A percentile compares a stretch with the other conserved stretches of the same genome.
phyloP scores from a whole-genome alignment of 2,888 invertebrate species.

The Polymixis flavicincta region DNA sequence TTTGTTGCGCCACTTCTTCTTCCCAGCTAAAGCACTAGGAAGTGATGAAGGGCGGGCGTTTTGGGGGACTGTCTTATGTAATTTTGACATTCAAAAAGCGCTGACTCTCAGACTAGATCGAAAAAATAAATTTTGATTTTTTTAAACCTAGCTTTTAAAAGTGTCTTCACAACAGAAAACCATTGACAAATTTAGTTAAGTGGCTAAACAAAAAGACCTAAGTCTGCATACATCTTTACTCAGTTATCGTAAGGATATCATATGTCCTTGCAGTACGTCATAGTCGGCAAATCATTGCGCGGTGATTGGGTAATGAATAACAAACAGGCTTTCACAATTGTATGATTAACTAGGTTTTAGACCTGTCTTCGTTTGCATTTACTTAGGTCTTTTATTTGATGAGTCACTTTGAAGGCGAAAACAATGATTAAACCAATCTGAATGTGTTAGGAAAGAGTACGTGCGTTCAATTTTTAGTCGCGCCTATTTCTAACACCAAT shows the following conservation, averaged over 20 bases:
- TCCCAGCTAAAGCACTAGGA: too few relatives aligned
- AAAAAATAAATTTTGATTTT: too few relatives aligned
- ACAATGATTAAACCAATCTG: slow-evolving; percentile 1
- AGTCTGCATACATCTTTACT: background rate
- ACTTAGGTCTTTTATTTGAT: slow-evolving; percentile 35
- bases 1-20: too few relatives aligned
- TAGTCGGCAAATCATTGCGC: slow-evolving; percentile 13
- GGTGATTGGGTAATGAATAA: slow-evolving; percentile 30
- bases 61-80: too few relatives aligned
- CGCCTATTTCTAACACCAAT: background rate
- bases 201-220: slow-evolving; percentile 11
- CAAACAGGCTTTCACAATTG: slow-evolving; percentile 42
- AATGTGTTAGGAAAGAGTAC: background rate
- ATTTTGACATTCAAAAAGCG: too few relatives aligned
- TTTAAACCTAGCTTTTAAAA: too few relatives aligned
- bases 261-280: slow-evolving; percentile 32
- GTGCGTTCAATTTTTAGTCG: background rate
- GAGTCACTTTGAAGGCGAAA: slow-evolving; percentile 26
- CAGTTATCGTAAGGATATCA: slow-evolving; percentile 2
- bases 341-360: slow-evolving; percentile 31
- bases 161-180: background rate
- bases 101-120: too few relatives aligned
- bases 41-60: too few relatives aligned
- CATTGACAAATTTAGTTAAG: background rate
- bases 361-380: slow-evolving; percentile 35